phyloP scores from a whole-genome alignment of 2,113 vertebrate genomes.

The Callorhinus ursinus region DNA sequence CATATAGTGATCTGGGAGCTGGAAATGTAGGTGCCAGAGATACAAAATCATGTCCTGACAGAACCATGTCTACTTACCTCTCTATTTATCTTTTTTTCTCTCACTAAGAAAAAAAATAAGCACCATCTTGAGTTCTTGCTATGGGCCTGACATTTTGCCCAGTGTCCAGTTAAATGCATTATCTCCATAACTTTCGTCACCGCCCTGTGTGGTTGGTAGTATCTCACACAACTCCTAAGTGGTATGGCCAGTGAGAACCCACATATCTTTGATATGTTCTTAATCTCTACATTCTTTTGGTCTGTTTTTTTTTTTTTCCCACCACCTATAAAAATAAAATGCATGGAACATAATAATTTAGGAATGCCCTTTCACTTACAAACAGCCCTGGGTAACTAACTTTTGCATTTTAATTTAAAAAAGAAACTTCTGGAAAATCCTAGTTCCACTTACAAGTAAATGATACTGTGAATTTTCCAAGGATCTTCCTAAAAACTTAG shows the following conservation, averaged over 20 bases:
- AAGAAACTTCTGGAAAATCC: background rate
- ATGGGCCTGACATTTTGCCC: background rate
- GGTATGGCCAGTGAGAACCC: background rate
- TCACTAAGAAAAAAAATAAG: background rate
- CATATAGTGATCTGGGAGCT: background rate
- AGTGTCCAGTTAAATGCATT: background rate
- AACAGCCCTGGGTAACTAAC: background rate
- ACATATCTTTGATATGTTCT: background rate
- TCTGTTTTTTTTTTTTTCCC: background rate
- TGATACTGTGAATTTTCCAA: background rate
- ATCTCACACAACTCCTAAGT: background rate
- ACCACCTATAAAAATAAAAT: background rate
- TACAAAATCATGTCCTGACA: background rate
- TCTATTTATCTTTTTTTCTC: background rate
- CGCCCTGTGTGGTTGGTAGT: background rate
- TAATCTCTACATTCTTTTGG: background rate
- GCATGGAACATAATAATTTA: background rate
- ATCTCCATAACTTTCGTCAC: background rate
- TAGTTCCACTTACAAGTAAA: conserved; percentile 14
- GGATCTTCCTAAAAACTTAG: background rate
- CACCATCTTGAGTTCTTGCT: background rate
- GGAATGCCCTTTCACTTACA: background rate
- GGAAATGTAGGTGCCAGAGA: background rate
- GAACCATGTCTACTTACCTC: background rate
- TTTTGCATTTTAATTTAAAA: background rate